Conservation (phyloP, 2,113 vertebrate genomes). For the Lophochroa leadbeateri region DNA sequence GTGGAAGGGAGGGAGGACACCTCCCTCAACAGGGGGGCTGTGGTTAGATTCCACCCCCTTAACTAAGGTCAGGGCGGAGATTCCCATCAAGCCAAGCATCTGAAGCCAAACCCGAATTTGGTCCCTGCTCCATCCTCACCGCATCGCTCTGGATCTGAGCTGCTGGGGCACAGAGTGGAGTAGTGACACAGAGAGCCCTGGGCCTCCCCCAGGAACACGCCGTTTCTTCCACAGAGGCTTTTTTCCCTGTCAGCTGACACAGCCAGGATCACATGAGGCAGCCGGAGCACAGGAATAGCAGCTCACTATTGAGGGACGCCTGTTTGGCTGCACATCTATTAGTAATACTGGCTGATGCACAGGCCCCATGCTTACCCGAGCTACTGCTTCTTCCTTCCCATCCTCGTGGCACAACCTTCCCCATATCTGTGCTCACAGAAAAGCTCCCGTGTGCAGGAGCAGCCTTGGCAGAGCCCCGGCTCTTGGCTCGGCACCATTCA, state of each 20-base stretch:
- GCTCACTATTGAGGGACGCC: not conserved
- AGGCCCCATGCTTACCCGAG: not conserved
- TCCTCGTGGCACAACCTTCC: not conserved
- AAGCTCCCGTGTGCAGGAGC: not conserved
- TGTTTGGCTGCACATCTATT: not conserved
- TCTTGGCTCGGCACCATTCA: not conserved
- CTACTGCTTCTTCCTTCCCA: not conserved
- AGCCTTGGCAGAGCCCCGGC: not conserved
- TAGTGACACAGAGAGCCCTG: not conserved
- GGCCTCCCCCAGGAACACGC: not conserved
- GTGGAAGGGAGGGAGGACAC: not conserved
- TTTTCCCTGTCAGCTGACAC: constrained; percentile 36
- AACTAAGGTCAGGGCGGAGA: not conserved
- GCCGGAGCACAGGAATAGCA: not conserved
- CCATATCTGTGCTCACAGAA: not conserved
- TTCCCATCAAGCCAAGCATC: rapidly evolving
- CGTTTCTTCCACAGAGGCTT: not conserved
- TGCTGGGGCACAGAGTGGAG: not conserved
- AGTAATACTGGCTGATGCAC: not conserved
- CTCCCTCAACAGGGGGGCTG: not conserved
- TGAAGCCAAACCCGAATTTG: not conserved
- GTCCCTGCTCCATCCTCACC: not conserved
- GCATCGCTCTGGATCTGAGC: not conserved
- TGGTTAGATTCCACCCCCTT: not conserved
- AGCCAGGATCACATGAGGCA: not conserved